Conservation (phyloP, 2,888 invertebrate genomes). For the Bruchidius siliquastri region DNA sequence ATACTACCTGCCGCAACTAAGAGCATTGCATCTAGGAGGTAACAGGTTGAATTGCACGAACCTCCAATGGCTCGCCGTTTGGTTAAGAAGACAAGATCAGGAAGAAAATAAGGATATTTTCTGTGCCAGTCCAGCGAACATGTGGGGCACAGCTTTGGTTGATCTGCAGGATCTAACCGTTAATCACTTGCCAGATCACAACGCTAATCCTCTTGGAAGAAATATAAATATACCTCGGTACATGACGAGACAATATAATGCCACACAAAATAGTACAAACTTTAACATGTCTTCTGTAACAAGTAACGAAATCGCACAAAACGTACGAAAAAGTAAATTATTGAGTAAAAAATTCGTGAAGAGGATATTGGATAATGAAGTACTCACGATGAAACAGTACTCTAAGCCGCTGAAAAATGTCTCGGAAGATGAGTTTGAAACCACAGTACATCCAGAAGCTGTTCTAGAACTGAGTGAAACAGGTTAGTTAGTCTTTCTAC, state of each 20-base stretch:
- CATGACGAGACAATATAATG: neutral
- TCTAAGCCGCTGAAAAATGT: neutral
- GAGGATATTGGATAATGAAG: neutral
- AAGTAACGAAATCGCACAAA: neutral
- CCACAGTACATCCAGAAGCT: neutral
- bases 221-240: neutral
- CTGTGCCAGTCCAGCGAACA: constrained; percentile 45
- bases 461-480: neutral
- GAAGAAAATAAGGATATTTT: constrained; percentile 40
- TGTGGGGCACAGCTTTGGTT: constrained; percentile 41
- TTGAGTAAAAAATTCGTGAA: neutral
- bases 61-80: constrained; percentile 62
- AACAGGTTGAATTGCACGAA: constrained; percentile 70
- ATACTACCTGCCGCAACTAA: constrained; percentile 65
- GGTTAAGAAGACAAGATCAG: constrained; percentile 57
- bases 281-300: neutral
- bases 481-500: constrained; percentile 6
- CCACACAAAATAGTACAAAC: neutral
- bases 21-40: constrained; percentile 61
- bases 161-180: constrained; percentile 35
- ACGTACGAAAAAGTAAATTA: neutral
- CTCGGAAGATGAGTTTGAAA: neutral
- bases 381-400: neutral
- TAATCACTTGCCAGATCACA: neutral
- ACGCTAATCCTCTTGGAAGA: neutral